Evolutionary conservation across 2,113 vertebrate species (phyloP).

Genomic region (Larimichthys crocea): DNA sequence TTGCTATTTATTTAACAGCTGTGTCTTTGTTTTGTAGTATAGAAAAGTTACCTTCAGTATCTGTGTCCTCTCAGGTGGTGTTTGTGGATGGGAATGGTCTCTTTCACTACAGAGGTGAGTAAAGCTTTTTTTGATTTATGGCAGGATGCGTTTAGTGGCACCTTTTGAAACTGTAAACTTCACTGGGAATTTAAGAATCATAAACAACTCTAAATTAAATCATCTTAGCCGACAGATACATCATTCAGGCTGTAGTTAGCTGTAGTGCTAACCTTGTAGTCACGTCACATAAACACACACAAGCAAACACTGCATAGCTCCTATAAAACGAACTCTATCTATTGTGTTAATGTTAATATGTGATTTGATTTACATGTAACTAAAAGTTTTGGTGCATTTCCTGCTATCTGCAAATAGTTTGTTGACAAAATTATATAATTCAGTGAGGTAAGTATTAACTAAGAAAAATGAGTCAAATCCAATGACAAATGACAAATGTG

Average conservation of each 20-base stretch:
- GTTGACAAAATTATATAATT: not conserved
- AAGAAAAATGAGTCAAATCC: no score
- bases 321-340: not conserved
- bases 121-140: not conserved
- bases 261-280: not conserved
- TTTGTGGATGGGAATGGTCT: conserved; percentile 96
- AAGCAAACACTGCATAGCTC: not conserved
- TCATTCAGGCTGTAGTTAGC: not conserved
- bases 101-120: conserved; percentile 92
- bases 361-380: no score
- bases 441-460: no score
- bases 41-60: not conserved
- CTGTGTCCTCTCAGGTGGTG: conserved; percentile 86
- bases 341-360: no score
- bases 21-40: not conserved
- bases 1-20: not conserved
- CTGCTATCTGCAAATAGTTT: not conserved
- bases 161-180: no score
- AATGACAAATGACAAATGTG: no score
- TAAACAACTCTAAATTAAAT: no score
- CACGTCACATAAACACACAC: no score
- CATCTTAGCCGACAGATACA: no score
- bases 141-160: not conserved
- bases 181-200: no score
- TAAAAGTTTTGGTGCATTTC: not conserved